Base-by-base conservation (phyloP, 2,888 invertebrate genomes). In the Rhabditoides inermis region DNA sequence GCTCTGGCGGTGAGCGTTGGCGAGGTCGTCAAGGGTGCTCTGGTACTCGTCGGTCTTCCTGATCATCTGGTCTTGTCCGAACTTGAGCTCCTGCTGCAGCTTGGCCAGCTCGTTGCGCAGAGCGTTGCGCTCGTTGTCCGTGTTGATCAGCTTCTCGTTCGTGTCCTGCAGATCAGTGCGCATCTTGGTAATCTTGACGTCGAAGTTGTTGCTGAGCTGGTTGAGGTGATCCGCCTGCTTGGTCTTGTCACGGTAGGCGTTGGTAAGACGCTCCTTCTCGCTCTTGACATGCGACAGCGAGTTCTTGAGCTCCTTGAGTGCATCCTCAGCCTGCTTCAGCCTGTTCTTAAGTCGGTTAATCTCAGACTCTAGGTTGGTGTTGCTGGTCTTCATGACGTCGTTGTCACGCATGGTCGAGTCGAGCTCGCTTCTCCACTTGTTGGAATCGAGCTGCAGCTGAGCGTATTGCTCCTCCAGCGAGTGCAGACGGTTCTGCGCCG, bases 41-140 rank as follows among this genome's bases (percentile, higher is more conserved):
- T 71, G 68, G 56, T 71, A 74, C 48, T 74, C 74, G 42, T 74
- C 74, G 20, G 64, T 70, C 56, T 74, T 74, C 32, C 73, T 62
- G 49, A 63, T 60, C 60, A 74, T 73, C 47, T 74, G 74, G 44
- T 73, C 74, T 42, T 69, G 66, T 35, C 71, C 71, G 53, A 74
- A 74, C 48, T 71, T 71, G 23, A 74, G 59, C 46, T 74, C 74
- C 40, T 69, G 63, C 27, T 65, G 63, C 26, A 73, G 51, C 45
- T 68, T 67, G 46, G 58, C 55, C 6, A 72, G 55, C 44, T 72
- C 69, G 30, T 60, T 69, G 6, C 60, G 56, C 37, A 74, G 62
- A 37, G 61, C 62, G 35, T 49, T 65, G 46, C 72, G 60, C 46
- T 73, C 72, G 18, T 63, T 65, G 45, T 73, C 73, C n/a, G 71